A percentile compares a stretch with the other conserved stretches of the same genome.
Evolutionary conservation across 2,888 invertebrate genomes (phyloP).

Genomic region (Leptinotarsa haldemani): DNA sequence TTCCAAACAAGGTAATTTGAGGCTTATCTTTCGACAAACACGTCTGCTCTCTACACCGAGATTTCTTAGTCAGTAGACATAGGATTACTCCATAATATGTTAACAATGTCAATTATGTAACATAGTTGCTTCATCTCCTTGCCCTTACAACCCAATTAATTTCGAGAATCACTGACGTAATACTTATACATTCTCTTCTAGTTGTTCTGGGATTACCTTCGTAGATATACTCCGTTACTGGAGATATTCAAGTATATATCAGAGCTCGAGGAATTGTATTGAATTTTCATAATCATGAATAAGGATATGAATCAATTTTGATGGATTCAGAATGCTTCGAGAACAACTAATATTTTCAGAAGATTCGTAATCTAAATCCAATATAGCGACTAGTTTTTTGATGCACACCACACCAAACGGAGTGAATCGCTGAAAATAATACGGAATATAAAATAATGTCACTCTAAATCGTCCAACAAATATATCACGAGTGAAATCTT

Average conservation of each 20-base stretch:
- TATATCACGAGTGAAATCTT: neutral
- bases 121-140: slow-evolving; percentile 47
- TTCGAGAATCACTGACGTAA: slow-evolving; percentile 45
- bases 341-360: no score
- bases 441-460: no score
- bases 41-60: slow-evolving; percentile 54
- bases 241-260: neutral
- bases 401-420: no score
- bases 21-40: slow-evolving; percentile 63
- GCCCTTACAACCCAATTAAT: slow-evolving; percentile 48
- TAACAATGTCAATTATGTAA: slow-evolving; percentile 60
- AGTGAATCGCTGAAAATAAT: no score
- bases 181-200: slow-evolving; percentile 31
- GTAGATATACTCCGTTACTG: slow-evolving; percentile 8
- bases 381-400: no score
- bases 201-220: slow-evolving; percentile 30
- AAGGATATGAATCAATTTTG: neutral
- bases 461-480: neutral
- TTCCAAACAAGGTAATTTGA: slow-evolving; percentile 62
- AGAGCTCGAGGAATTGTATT: neutral
- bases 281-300: neutral
- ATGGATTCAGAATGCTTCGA: no score
- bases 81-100: slow-evolving; percentile 56
- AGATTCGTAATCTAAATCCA: no score
- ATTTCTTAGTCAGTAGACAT: slow-evolving; percentile 55